Base-by-base conservation (phyloP, 1,140 invertebrate species). In the Latrodectus geometricus region DNA sequence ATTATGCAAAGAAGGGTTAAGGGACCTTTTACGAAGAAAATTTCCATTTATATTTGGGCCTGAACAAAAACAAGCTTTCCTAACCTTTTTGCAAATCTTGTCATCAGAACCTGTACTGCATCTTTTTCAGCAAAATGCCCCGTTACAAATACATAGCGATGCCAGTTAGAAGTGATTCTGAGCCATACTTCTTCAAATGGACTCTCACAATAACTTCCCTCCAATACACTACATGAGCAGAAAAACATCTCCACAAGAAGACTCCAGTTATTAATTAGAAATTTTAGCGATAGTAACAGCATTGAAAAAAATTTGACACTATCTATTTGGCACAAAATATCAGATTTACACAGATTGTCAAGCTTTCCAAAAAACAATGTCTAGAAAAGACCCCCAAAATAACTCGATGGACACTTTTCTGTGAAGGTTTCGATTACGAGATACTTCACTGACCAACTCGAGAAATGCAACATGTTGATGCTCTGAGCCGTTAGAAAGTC, bases 141-240 rank as follows among this genome's bases (percentile, higher is more conserved):
- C n/a, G 68, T 65, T 65, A 35, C 23, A 79, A 65, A 17, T 87
- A 1, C 70, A 86, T 21, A 87, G 84, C 21, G 88, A 89, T 76
- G 92, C 92, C 15, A 91, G 90, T 66, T 79, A 89, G 0, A 90
- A 90, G 88, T 93, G 92, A 12, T 88, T 93, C 8, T 92, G 92
- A 0, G 91, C 90, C 1, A 90, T 92, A 9, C 54, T 7, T n/a
- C n/a, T n/a, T n/a, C n/a, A n/a, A n/a, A n/a, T n/a, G n/a, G n/a
- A n/a, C n/a, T n/a, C n/a, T n/a, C n/a, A n/a, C n/a, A n/a, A n/a
- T n/a, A n/a, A n/a, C n/a, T n/a, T n/a, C n/a, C n/a, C n/a, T n/a
- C n/a, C n/a, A n/a, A n/a, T n/a, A n/a, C n/a, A n/a, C n/a, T n/a
- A n/a, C n/a, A n/a, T n/a, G n/a, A n/a, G n/a, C n/a, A 23, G 17